Conservation (phyloP, 2,888 invertebrate species). For the Bhutanitis thaidina region DNA sequence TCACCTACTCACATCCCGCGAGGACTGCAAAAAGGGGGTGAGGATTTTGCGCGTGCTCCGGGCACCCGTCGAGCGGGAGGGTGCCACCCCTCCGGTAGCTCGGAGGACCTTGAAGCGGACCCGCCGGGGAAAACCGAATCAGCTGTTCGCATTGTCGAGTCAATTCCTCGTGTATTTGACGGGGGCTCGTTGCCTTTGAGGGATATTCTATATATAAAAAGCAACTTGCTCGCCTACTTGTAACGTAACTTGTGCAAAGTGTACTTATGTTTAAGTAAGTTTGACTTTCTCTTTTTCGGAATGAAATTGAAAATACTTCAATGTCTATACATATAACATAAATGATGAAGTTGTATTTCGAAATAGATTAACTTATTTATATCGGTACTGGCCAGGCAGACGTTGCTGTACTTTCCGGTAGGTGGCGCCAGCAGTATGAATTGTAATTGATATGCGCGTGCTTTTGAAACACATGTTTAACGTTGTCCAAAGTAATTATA, state of each 20-base stretch:
- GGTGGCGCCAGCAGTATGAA: no score
- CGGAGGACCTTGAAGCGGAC: constrained; percentile 60
- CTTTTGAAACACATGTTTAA: no score
- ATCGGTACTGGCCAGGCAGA: no score
- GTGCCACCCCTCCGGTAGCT: constrained; percentile 20
- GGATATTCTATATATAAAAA: constrained; percentile 15
- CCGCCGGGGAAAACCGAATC: constrained; percentile 43
- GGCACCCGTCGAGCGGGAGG: constrained; percentile 25
- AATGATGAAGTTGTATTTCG: no score
- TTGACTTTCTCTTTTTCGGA: no score
- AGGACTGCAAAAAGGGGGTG: constrained; percentile 1
- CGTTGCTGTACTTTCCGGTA: no score
- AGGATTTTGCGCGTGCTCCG: constrained; percentile 20
- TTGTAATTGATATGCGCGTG: no score
- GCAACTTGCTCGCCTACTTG: background rate
- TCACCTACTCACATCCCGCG: constrained; percentile 7
- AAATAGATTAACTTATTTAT: no score
- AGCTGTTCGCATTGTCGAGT: constrained; percentile 56
- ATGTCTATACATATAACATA: no score
- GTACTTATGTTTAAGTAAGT: background rate
- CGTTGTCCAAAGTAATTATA: no score
- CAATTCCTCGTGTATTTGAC: constrained; percentile 7
- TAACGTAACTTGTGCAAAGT: background rate
- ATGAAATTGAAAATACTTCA: no score
- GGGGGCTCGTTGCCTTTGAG: constrained; percentile 7